phyloP scores from a whole-genome alignment of 2,113 vertebrate genomes.

The Ammodytes dubius region DNA sequence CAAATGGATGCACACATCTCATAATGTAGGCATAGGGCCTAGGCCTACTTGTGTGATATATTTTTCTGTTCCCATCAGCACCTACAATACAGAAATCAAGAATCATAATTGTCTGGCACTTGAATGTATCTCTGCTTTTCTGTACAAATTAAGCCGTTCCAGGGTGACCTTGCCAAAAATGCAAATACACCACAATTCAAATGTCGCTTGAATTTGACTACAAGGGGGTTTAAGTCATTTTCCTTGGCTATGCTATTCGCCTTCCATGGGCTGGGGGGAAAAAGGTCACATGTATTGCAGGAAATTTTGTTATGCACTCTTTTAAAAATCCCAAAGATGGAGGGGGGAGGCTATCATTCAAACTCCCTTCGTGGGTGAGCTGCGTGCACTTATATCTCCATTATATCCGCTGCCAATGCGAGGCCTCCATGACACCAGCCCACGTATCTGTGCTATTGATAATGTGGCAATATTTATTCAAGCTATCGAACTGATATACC shows the following conservation, averaged over 20 bases:
- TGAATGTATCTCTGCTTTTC: constrained; percentile 62
- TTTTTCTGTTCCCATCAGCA: constrained; percentile 24
- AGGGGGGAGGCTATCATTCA: not conserved
- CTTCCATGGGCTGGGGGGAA: constrained; percentile 16
- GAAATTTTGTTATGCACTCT: constrained; percentile 37
- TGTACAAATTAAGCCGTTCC: constrained; percentile 41
- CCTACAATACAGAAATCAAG: constrained; percentile 35
- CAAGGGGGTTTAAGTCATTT: constrained; percentile 54
- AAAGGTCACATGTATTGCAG: constrained; percentile 20
- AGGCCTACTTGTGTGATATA: not conserved
- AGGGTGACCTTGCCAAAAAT: constrained; percentile 63
- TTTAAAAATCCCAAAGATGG: constrained; percentile 28
- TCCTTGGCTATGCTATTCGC: constrained; percentile 49
- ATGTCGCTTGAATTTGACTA: constrained; percentile 66
- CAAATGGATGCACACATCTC: not conserved
- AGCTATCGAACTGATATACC: not conserved
- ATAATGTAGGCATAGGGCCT: not conserved
- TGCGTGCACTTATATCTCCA: not conserved
- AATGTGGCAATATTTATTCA: constrained; percentile 11
- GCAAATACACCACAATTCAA: constrained; percentile 74
- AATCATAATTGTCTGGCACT: constrained; percentile 51
- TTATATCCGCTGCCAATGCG: constrained; percentile 39
- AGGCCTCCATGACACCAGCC: not conserved
- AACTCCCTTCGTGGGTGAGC: constrained; percentile 1
- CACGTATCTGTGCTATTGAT: not conserved